Percentiles rank a stretch among this genome's conserved stretches.
phyloP scores from a whole-genome alignment of 2,113 vertebrate genomes.

The Kryptolebias marmoratus region DNA sequence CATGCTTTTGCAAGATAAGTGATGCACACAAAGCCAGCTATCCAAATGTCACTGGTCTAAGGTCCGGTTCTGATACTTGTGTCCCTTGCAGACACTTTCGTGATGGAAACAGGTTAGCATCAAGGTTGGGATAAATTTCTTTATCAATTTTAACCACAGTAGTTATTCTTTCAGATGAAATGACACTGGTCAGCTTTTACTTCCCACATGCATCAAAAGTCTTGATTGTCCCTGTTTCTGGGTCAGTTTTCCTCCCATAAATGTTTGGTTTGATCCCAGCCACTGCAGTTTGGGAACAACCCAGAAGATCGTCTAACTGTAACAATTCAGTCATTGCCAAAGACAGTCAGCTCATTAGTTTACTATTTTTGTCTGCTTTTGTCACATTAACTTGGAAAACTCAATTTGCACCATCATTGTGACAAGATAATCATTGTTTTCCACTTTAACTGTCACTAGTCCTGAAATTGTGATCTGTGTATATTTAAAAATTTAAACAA shows the following conservation, averaged over 20 bases:
- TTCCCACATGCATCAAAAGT: too few species aligned
- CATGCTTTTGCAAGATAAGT: not conserved
- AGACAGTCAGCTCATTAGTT: not conserved
- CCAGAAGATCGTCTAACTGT: not conserved
- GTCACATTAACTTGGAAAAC: not conserved
- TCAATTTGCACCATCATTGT: not conserved
- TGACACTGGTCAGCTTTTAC: too few species aligned
- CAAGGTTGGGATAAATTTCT: too few species aligned
- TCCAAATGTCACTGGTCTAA: not conserved
- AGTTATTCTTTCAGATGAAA: too few species aligned
- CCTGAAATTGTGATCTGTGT: not conserved
- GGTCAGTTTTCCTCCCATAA: too few species aligned
- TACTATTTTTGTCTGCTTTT: not conserved
- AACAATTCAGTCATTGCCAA: too few species aligned
- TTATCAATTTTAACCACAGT: too few species aligned
- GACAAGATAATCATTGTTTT: not conserved
- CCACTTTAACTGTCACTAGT: not conserved
- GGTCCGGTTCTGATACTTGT: not conserved
- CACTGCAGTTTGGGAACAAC: not conserved
- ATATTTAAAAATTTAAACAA: too few species aligned
- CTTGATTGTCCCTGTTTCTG: too few species aligned
- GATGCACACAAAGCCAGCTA: not conserved
- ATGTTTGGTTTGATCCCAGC: too few species aligned
- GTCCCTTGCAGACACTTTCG: not conserved
- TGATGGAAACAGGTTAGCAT: not conserved